Conservation (phyloP, 35 echinoderm and acorn worm species). For the Ptychodera flava region DNA sequence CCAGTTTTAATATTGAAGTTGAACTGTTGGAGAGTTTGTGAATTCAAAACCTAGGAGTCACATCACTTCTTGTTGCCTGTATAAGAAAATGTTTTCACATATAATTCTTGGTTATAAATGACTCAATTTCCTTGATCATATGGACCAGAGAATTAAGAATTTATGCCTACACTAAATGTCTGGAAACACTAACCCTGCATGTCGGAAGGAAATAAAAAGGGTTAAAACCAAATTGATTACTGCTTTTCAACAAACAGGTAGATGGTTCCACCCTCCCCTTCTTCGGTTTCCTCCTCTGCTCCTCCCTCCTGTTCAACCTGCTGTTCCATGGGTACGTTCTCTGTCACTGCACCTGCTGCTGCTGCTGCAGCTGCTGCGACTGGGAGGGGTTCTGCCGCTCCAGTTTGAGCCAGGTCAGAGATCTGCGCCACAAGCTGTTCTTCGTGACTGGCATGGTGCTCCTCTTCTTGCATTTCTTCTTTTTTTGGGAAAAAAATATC, state of each 20-base stretch:
- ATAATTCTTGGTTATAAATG: no score
- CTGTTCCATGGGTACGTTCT: not conserved
- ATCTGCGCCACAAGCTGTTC: not conserved
- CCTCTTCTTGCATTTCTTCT: not conserved
- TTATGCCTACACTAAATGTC: no score
- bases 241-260: conserved; percentile 98
- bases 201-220: no score
- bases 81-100: no score
- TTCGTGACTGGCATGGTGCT: not conserved
- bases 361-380: not conserved
- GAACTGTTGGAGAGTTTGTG: no score
- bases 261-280: conserved; percentile 81
- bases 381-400: not conserved
- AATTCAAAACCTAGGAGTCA: no score
- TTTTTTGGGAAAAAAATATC: not conserved
- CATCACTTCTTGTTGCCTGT: no score
- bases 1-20: no score
- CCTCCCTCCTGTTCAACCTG: not conserved
- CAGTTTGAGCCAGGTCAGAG: not conserved
- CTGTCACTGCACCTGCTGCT: not conserved
- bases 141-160: no score
- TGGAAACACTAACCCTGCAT: no score
- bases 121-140: no score
- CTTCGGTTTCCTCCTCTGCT: conserved; percentile 16
- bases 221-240: no score